Conservation (phyloP, 2,888 invertebrate genomes). For the Lasioglossum malachurum region DNA sequence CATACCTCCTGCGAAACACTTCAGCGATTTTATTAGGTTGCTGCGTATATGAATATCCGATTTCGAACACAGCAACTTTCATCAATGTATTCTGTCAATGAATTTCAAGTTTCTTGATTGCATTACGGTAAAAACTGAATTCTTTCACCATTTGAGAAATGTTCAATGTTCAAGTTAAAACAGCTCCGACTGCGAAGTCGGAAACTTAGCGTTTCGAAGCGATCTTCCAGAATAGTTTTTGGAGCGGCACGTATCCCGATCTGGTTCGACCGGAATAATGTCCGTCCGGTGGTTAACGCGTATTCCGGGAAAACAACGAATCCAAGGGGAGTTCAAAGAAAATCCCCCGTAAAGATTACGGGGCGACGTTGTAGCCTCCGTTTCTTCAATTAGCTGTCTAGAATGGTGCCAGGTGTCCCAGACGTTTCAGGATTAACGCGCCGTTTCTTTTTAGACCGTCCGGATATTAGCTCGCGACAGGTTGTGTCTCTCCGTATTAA, state of each 20-base stretch:
- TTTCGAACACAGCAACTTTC: no score
- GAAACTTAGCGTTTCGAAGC: no score
- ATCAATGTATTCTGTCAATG: no score
- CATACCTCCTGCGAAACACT: neutral
- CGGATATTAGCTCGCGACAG: slow-evolving; percentile 10
- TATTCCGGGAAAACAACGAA: slow-evolving; percentile 3
- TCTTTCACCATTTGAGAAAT: no score
- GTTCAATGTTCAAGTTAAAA: no score
- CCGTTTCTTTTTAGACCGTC: slow-evolving; percentile 4
- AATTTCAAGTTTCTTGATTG: no score
- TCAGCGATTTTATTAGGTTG: neutral
- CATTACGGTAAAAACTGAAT: no score
- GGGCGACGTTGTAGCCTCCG: neutral
- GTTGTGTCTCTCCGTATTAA: slow-evolving; percentile 34
- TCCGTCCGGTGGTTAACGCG: neutral
- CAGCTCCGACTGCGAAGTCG: no score
- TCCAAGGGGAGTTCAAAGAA: neutral
- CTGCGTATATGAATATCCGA: no score
- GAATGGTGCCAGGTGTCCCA: neutral
- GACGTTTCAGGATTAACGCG: slow-evolving; percentile 29
- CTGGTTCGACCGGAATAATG: neutral
- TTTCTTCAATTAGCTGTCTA: slow-evolving; percentile 28
- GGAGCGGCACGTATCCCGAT: neutral
- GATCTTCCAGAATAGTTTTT: neutral
- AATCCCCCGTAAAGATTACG: slow-evolving; percentile 16